Base-by-base conservation (phyloP, 2,797 vertebrate species). In the Parambassis ranga region DNA sequence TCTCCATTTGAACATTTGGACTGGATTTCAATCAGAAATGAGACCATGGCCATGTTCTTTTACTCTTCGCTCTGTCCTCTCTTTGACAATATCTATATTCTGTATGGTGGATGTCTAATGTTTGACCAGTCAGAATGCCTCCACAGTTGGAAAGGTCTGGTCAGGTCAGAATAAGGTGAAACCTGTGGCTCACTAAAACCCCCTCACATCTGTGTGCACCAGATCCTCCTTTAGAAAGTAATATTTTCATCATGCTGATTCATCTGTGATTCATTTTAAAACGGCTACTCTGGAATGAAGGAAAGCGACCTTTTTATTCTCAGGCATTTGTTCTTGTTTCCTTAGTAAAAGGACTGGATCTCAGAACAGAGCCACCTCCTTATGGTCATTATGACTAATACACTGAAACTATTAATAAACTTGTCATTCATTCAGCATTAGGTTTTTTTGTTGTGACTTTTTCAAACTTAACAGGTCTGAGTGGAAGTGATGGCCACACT, bases 401-500 rank as follows among this genome's bases (percentile, higher is more conserved):
- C 7, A 7, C 23, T 16, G n/a, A 57, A 50, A 47, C 41, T 26
- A 37, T 16, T 18, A 13, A 26, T 36, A 15, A 59, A 39, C 15
- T n/a, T 60, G 33, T 46, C 15, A 1, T 6, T 60, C 5, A 7
- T 39, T 37, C 35, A 47, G 30, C 37, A 39, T 55, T 39, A 16
- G n/a, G n/a, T 44, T 43, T 52, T 56, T 39, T 64, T 44, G 15
- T 20, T 18, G 24, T 18, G 1, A 20, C 44, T 6, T 8, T 16
- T 33, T 27, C 41, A 7, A 65, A 48, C 26, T 15, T 4, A 26
- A 50, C 11, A 14, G 16, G 28, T 38, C 6, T 18, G 10, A 44
- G 42, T 30, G 35, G 38, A 59, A 79, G 71, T 33, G 18, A 59
- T n/a, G n/a, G n/a, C n/a, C n/a, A n/a, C 66, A 59, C 33, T 38